Conservation (phyloP, 2,797 vertebrate genomes). For the Rhadinocentrus ornatus region DNA sequence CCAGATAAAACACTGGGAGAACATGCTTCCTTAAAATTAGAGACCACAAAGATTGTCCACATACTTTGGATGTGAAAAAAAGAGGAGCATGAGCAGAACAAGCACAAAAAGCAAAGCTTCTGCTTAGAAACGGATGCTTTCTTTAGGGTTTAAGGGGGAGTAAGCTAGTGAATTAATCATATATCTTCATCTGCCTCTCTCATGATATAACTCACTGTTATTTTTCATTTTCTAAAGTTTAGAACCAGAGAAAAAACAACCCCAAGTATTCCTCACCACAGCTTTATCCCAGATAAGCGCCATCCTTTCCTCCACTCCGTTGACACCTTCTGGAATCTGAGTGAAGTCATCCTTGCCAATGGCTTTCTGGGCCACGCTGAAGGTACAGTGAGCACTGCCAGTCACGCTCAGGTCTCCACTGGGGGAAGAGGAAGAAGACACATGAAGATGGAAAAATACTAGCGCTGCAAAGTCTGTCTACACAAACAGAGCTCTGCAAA, state of each 20-base stretch:
- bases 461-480: not conserved
- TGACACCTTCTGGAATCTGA: conserved; percentile 95
- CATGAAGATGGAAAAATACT: not conserved
- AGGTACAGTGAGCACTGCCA: conserved; percentile 95
- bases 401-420: conserved; percentile 96
- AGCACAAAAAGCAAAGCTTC: conserved; percentile 6
- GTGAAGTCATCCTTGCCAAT: conserved; percentile 98
- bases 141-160: not conserved
- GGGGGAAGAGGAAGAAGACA: conserved; percentile 5
- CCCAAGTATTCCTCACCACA: conserved; percentile 85
- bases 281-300: conserved; percentile 97
- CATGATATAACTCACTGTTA: not conserved
- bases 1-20: conserved; percentile 15
- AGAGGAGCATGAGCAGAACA: conserved; percentile 2
- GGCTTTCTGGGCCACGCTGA: conserved; percentile 97
- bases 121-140: conserved; percentile 1
- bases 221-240: not conserved
- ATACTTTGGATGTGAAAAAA: not conserved
- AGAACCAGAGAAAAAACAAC: not conserved
- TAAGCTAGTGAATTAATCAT: not conserved
- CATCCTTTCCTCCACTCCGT: conserved; percentile 96
- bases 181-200: not conserved
- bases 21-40: not conserved
- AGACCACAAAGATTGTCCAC: conserved; percentile 11
- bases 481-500: not conserved